Conservation (phyloP, 1,140 invertebrate species). For the Drosophila equinoxialis region DNA sequence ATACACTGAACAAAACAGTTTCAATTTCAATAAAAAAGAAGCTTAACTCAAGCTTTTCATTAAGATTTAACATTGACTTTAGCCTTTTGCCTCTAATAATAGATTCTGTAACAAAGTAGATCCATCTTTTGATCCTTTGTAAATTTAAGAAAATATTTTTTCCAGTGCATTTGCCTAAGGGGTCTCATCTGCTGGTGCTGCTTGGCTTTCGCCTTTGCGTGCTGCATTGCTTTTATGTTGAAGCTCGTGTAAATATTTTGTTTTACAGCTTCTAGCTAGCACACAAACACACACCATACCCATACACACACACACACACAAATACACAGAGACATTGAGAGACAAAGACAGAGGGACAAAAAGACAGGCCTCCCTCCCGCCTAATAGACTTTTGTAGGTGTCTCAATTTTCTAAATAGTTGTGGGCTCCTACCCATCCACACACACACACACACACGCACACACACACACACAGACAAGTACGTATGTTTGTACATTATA, state of each 20-base stretch:
- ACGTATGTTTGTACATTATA: slow-evolving; percentile 9
- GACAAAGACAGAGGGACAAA: not conserved
- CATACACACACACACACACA: slow-evolving; percentile 37
- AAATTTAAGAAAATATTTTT: not conserved
- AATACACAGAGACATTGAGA: slow-evolving; percentile 3
- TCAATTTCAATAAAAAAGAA: not conserved
- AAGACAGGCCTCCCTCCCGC: slow-evolving; percentile 16
- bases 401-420: slow-evolving; percentile 80
- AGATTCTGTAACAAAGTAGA: too few species aligned
- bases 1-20: not conserved
- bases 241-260: slow-evolving; percentile 79
- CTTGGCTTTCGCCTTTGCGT: slow-evolving; percentile 48
- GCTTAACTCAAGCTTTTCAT: not conserved
- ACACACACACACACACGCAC: slow-evolving; percentile 35
- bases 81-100: too few species aligned
- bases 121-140: too few species aligned
- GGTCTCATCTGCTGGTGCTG: slow-evolving; percentile 19
- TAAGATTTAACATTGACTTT: too few species aligned
- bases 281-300: slow-evolving; percentile 26
- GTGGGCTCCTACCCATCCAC: slow-evolving; percentile 23
- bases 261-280: slow-evolving; percentile 71
- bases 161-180: slow-evolving; percentile 28
- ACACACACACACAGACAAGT: slow-evolving; percentile 24
- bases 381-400: slow-evolving; percentile 78
- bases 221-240: slow-evolving; percentile 59